Conservation (phyloP, 1,140 invertebrate genomes). For the Camponotus floridanus region DNA sequence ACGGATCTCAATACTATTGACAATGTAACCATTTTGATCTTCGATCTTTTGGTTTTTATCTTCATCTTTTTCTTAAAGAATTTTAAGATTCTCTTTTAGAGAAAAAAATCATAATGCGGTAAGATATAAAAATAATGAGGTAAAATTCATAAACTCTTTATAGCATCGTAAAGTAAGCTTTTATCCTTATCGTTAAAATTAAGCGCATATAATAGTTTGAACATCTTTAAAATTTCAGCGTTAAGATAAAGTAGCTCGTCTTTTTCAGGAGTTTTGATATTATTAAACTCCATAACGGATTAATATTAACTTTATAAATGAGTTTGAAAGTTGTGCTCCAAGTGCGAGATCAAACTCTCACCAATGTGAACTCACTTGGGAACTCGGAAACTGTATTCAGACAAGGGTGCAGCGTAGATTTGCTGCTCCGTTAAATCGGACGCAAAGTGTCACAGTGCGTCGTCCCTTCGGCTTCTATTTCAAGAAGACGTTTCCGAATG, state of each 20-base stretch:
- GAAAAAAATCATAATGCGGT: neutral
- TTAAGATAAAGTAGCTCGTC: conserved; percentile 1
- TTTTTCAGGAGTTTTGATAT: conserved; percentile 1
- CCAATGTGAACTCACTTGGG: conserved; percentile 11
- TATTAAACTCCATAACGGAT: neutral
- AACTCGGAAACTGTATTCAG: conserved; percentile 7
- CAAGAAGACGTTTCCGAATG: conserved; percentile 1
- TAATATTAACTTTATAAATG: conserved; percentile 32
- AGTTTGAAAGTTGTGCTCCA: conserved; percentile 19
- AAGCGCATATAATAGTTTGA: neutral
- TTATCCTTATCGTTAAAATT: neutral
- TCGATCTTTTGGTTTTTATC: neutral
- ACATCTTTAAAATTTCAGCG: neutral
- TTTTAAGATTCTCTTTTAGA: neutral
- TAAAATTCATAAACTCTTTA: neutral
- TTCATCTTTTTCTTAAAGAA: neutral
- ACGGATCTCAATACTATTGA: neutral
- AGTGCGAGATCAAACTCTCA: neutral
- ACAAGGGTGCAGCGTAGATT: neutral
- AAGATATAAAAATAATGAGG: too few species aligned
- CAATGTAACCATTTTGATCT: neutral
- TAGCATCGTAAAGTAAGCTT: neutral
- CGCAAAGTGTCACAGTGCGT: neutral
- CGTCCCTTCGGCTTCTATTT: conserved; percentile 19
- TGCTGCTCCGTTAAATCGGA: neutral